These are phyloP conservation scores for Pseudochirops cupreus DNA, from an alignment of 2,797 vertebrate species.

Conservation along the genomic window DNA sequence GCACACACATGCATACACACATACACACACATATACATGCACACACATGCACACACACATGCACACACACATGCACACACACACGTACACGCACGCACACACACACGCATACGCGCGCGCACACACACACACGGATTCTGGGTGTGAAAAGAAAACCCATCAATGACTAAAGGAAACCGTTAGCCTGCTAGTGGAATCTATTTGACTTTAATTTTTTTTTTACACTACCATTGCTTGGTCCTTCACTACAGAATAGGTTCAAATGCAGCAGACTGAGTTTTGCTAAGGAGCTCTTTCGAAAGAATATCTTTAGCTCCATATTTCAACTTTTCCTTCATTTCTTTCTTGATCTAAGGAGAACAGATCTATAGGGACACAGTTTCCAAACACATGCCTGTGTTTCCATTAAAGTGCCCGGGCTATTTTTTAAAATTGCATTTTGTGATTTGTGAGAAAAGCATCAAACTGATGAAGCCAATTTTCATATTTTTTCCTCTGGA, in stretches of 20 bases:
- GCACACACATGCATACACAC: not conserved
- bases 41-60: not conserved
- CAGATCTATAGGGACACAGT: not conserved
- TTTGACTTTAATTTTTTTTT: not conserved
- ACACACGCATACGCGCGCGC: not conserved
- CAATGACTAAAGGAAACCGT: conserved; percentile 30
- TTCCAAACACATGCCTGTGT: not conserved
- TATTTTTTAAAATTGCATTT: not conserved
- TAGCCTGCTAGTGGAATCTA: not conserved
- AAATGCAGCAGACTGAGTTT: not conserved
- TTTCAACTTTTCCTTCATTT: not conserved
- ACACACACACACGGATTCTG: conserved; percentile 12
- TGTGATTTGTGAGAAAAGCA: not conserved
- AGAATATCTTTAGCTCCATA: not conserved
- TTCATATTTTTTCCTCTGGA: not conserved
- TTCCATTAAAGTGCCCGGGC: not conserved
- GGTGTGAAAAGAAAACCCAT: not conserved
- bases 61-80: not conserved
- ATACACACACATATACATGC: too few species aligned
- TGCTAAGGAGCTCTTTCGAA: not conserved
- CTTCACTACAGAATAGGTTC: not conserved
- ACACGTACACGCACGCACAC: not conserved
- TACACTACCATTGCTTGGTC: not conserved
- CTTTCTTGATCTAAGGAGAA: not conserved
- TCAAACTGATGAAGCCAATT: not conserved